phyloP scores from a whole-genome alignment of 2,113 vertebrate genomes.

The Apodemus speciosus region DNA sequence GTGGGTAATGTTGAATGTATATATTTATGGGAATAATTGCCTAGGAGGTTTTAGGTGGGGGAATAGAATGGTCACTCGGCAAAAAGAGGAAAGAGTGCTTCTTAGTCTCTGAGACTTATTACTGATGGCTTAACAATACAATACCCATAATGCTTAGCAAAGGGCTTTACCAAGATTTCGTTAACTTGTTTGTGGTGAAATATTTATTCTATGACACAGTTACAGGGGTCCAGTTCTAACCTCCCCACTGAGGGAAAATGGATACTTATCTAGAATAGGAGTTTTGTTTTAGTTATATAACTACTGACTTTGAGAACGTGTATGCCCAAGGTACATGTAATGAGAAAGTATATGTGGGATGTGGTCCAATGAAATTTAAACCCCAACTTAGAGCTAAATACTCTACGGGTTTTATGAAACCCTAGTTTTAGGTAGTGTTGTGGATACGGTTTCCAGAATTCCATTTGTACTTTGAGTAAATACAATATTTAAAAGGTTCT shows the following conservation, averaged over 20 bases:
- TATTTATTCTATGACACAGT: constrained; percentile 67
- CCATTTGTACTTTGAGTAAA: constrained; percentile 78
- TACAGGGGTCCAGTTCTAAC: constrained; percentile 19
- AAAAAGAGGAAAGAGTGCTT: constrained; percentile 51
- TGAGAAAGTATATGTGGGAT: not conserved
- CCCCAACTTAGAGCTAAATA: constrained; percentile 64
- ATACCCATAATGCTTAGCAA: constrained; percentile 79
- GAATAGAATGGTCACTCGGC: constrained; percentile 62
- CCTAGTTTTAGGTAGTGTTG: constrained; percentile 70
- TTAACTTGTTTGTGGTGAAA: constrained; percentile 80
- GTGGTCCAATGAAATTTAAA: constrained; percentile 61
- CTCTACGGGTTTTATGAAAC: constrained; percentile 64
- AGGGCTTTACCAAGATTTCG: constrained; percentile 68
- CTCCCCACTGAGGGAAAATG: constrained; percentile 32
- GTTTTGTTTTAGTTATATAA: constrained; percentile 47
- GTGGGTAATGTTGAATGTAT: constrained; percentile 63
- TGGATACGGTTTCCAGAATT: constrained; percentile 72
- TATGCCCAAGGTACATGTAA: not conserved
- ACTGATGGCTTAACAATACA: constrained; percentile 70
- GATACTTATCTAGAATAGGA: constrained; percentile 54
- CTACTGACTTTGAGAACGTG: constrained; percentile 53
- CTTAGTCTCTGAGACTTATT: constrained; percentile 72
- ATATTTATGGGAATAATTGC: constrained; percentile 75
- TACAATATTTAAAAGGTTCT: constrained; percentile 78
- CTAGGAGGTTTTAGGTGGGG: constrained; percentile 59